Conservation (phyloP, 2,113 vertebrate species). For the Ardeotis arabs region DNA sequence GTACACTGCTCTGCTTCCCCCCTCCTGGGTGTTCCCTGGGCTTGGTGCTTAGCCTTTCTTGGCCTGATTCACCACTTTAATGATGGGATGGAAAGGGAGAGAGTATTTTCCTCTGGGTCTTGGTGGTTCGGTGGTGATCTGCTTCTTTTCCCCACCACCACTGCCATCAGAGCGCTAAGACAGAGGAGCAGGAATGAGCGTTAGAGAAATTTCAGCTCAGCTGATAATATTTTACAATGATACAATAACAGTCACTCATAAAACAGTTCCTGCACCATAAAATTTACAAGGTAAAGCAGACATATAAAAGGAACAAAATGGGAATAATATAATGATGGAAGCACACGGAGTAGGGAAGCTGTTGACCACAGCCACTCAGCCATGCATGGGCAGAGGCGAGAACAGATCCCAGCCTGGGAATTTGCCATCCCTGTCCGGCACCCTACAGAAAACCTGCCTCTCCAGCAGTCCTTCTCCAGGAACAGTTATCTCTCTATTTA, state of each 20-base stretch:
- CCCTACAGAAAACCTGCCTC: not conserved
- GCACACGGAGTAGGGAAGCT: not conserved
- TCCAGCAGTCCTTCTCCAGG: not conserved
- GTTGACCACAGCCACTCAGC: slow-evolving; percentile 4
- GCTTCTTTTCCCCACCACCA: not conserved
- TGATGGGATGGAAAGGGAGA: not conserved
- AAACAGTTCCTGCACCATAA: slow-evolving; percentile 42
- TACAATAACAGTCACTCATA: slow-evolving; percentile 8
- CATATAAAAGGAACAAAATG: slow-evolving; percentile 22
- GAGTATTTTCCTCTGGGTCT: not conserved
- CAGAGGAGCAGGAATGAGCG: not conserved
- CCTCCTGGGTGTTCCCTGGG: not conserved
- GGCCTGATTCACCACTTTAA: not conserved
- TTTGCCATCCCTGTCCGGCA: not conserved
- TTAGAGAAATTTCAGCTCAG: not conserved
- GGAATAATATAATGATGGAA: slow-evolving; percentile 16
- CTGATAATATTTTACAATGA: slow-evolving; percentile 46
- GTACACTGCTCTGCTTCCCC: not conserved
- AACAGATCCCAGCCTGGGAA: not conserved
- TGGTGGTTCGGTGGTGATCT: not conserved
- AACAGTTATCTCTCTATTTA: not conserved
- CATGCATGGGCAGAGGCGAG: not conserved
- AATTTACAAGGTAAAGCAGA: slow-evolving; percentile 59
- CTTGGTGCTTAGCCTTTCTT: not conserved
- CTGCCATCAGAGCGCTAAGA: not conserved